Evolutionary conservation across 2,888 invertebrate species (phyloP).

Genomic region (Pseudolycoriella hygida): DNA sequence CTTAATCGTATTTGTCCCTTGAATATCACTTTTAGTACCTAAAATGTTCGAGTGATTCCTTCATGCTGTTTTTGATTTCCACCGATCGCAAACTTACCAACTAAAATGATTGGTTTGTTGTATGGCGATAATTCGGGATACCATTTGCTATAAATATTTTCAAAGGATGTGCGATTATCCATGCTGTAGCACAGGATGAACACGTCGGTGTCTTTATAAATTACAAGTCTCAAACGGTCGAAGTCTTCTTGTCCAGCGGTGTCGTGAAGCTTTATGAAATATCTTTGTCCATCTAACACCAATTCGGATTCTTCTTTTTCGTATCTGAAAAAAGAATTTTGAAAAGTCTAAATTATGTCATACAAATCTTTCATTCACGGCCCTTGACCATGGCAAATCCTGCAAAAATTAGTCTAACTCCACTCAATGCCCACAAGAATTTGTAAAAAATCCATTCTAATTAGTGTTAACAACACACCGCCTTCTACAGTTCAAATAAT

Average conservation of each 20-base stretch:
- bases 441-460: too few relatives aligned
- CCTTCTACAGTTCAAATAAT: too few relatives aligned
- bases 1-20: neutral
- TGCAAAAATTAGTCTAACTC: too few relatives aligned
- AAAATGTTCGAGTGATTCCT: neutral
- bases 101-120: slow-evolving; percentile 5
- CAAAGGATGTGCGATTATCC: slow-evolving; percentile 4
- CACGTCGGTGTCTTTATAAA: slow-evolving; percentile 7
- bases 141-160: slow-evolving; percentile 6
- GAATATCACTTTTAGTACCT: slow-evolving; percentile 6
- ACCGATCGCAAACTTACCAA: too few relatives aligned
- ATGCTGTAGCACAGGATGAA: slow-evolving; percentile 7
- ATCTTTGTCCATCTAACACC: slow-evolving; percentile 1
- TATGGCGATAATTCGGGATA: slow-evolving; percentile 3
- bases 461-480: too few relatives aligned
- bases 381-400: too few relatives aligned
- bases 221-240: slow-evolving; percentile 3
- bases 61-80: too few relatives aligned
- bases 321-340: slow-evolving; percentile 3
- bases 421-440: too few relatives aligned
- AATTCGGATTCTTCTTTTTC: slow-evolving; percentile 5
- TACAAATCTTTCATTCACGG: too few relatives aligned
- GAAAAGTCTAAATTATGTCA: too few relatives aligned
- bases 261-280: slow-evolving; percentile 8
- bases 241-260: slow-evolving; percentile 7